Percentiles rank a stretch among this genome's conserved stretches.
These are phyloP conservation scores for Zaprionus bogoriensis DNA, from an alignment of 2,888 invertebrate genomes.

Conservation along the genomic window DNA sequence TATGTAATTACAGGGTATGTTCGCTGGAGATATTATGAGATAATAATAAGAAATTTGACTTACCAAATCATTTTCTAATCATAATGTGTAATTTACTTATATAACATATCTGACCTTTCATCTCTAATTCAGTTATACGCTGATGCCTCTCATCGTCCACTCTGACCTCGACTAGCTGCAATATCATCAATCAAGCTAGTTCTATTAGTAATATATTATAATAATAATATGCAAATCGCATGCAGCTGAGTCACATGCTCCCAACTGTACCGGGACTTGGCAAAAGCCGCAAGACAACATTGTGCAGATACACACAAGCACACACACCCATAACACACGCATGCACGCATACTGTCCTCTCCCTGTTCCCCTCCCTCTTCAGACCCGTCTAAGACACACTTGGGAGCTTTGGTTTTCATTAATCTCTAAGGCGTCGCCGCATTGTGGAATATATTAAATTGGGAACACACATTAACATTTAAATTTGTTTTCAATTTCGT, in stretches of 20 bases:
- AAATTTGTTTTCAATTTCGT: conserved; percentile 77
- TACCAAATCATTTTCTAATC: too few relatives aligned
- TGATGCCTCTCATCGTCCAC: neutral
- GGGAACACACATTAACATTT: conserved; percentile 69
- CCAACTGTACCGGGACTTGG: conserved; percentile 6
- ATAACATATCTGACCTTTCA: neutral
- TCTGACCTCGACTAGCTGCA: neutral
- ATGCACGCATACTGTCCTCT: neutral
- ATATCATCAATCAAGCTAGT: conserved; percentile 38
- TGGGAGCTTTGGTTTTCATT: conserved; percentile 56
- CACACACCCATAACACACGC: neutral
- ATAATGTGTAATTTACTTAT: neutral
- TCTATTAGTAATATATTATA: conserved; percentile 47
- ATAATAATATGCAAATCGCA: conserved; percentile 57
- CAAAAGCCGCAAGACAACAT: conserved; percentile 25
- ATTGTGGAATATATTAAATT: conserved; percentile 65
- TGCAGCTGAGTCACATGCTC: conserved; percentile 43
- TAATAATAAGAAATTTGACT: too few relatives aligned
- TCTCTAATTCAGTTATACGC: neutral
- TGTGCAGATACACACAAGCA: conserved; percentile 1
- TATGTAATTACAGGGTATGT: neutral
- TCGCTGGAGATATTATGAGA: too few relatives aligned
- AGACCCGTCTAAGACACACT: conserved; percentile 22
- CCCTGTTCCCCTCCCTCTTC: too few relatives aligned
- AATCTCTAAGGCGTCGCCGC: conserved; percentile 58